These are phyloP conservation scores for Heliconius hortense DNA, from an alignment of 2,888 invertebrate genomes.

Conservation along the genomic window DNA sequence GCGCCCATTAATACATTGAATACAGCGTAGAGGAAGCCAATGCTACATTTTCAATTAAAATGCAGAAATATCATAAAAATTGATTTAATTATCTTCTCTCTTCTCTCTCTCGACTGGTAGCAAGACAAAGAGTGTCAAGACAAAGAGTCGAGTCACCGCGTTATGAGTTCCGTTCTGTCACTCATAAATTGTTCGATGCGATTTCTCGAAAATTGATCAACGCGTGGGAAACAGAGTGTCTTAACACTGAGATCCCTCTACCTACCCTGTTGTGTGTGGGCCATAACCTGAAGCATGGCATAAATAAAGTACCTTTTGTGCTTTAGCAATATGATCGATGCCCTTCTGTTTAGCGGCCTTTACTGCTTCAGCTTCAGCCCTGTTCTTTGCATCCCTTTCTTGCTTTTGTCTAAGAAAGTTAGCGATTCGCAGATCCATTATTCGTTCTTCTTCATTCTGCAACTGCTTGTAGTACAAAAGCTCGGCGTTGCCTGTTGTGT, in stretches of 20 bases:
- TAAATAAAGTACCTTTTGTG: conserved; percentile 67
- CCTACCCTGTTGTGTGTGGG: too few species aligned
- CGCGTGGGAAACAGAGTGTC: neutral
- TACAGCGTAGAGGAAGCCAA: neutral
- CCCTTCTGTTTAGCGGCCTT: conserved; percentile 85
- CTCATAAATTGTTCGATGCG: neutral
- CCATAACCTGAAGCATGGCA: too few species aligned
- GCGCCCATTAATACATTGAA: too few species aligned
- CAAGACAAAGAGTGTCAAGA: too few species aligned
- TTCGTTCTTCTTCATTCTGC: conserved; percentile 85
- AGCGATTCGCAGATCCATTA: conserved; percentile 84
- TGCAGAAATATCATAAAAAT: neutral
- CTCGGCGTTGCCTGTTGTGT: conserved; percentile 79
- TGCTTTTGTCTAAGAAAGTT: conserved; percentile 84
- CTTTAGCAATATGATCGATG: conserved; percentile 79
- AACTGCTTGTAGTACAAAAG: conserved; percentile 83
- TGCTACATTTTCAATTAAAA: too few species aligned
- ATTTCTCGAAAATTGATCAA: neutral
- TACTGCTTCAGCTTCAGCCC: conserved; percentile 76
- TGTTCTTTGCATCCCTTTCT: conserved; percentile 81
- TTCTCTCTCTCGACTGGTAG: too few species aligned
- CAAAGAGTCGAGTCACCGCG: too few species aligned
- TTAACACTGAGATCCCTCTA: neutral
- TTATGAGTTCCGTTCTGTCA: neutral
- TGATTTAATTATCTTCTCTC: too few species aligned